These are phyloP conservation scores for Anthophora plumipes DNA, from an alignment of 2,888 invertebrate genomes.

Conservation along the genomic window DNA sequence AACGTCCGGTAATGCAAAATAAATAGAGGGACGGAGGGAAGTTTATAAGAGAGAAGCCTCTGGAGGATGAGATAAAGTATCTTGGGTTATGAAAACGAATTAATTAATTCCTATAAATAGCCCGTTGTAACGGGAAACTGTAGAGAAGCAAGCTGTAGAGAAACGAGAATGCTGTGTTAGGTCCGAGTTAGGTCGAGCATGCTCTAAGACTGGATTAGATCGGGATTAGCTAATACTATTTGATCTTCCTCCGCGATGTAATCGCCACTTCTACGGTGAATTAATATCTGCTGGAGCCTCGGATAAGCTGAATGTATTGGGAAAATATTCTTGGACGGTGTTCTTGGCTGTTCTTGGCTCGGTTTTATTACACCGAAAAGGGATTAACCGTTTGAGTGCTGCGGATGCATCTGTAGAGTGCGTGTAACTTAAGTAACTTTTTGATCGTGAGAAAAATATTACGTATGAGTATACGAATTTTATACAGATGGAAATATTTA, in stretches of 20 bases:
- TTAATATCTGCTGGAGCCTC: constrained; percentile 8
- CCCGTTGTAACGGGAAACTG: constrained; percentile 10
- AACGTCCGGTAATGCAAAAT: constrained; percentile 23
- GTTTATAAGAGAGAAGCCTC: not conserved
- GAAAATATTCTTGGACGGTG: not conserved
- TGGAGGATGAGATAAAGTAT: not conserved
- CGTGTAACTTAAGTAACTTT: too few species aligned
- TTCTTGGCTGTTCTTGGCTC: not conserved
- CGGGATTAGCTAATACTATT: constrained; percentile 28
- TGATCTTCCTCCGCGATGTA: constrained; percentile 33
- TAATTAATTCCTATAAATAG: constrained; percentile 19
- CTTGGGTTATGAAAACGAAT: not conserved
- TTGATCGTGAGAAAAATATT: too few species aligned
- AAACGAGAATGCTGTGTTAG: not conserved
- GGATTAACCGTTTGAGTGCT: too few species aligned
- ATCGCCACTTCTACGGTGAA: constrained; percentile 18
- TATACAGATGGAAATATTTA: too few species aligned
- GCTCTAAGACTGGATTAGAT: constrained; percentile 39
- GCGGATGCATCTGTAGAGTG: too few species aligned
- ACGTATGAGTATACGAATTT: too few species aligned
- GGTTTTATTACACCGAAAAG: not conserved
- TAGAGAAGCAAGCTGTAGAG: too few species aligned
- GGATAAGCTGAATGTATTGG: not conserved
- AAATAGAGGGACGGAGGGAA: not conserved
- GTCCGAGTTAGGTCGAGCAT: constrained; percentile 16